Conservation (phyloP, 1,140 invertebrate genomes). For the Pseudomyrmex cubaensis region DNA sequence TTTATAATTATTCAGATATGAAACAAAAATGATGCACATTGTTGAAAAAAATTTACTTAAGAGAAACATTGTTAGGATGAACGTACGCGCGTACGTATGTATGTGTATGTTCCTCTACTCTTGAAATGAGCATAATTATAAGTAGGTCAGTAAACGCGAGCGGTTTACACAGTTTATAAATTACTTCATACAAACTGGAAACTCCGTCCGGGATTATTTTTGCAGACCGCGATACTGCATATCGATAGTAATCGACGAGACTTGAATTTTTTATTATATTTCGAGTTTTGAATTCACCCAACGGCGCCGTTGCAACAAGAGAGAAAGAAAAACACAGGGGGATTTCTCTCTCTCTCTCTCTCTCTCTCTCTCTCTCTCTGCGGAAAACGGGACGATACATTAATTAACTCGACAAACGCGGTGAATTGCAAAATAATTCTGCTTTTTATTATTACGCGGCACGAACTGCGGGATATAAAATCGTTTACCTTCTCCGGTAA, state of each 20-base stretch:
- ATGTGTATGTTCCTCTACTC: background rate
- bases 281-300: conserved; percentile 41
- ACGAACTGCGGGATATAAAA: conserved; percentile 46
- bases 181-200: conserved; percentile 41
- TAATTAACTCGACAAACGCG: conserved; percentile 54
- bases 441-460: conserved; percentile 58
- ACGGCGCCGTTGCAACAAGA: background rate
- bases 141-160: background rate
- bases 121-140: conserved; percentile 7
- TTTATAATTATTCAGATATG: too few relatives aligned
- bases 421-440: conserved; percentile 50
- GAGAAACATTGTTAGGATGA: background rate
- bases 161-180: conserved; percentile 32
- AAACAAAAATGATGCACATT: too few relatives aligned
- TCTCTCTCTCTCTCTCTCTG: background rate
- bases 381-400: conserved; percentile 24
- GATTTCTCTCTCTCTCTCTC: background rate
- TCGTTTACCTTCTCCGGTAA: conserved; percentile 36
- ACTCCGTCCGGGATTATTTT: conserved; percentile 20
- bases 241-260: conserved; percentile 47
- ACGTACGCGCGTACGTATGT: background rate
- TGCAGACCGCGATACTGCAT: conserved; percentile 25
- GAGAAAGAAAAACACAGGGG: background rate
- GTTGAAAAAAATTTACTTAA: background rate
- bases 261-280: conserved; percentile 61